Conservation (phyloP, 2,888 invertebrate genomes). For the Norana najaformis region DNA sequence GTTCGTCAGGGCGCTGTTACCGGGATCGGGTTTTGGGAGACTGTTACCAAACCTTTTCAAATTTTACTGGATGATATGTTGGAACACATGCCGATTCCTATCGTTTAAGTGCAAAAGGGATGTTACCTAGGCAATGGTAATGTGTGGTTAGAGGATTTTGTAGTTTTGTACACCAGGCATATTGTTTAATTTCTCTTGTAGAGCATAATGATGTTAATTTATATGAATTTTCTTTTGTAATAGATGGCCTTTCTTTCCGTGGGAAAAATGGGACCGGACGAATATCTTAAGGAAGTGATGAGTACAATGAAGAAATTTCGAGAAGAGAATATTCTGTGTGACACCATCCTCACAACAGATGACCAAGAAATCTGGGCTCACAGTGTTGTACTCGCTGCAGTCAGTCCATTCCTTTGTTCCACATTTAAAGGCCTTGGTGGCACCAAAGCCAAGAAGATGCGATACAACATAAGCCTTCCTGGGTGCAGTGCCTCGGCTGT, state of each 20-base stretch:
- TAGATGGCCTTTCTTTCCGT: background rate
- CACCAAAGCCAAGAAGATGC: background rate
- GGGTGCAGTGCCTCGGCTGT: background rate
- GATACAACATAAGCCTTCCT: constrained; percentile 16
- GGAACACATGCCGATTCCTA: background rate
- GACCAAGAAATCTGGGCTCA: constrained; percentile 24
- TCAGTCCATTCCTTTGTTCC: constrained; percentile 17
- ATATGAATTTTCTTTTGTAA: background rate
- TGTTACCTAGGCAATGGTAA: too few species aligned
- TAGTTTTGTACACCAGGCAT: too few species aligned
- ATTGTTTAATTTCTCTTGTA: background rate
- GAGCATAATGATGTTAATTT: background rate
- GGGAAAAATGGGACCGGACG: background rate
- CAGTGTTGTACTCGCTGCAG: constrained; percentile 30
- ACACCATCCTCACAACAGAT: constrained; percentile 21
- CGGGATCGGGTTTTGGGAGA: too few species aligned
- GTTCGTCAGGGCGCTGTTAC: too few species aligned
- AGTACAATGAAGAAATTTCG: constrained; percentile 22
- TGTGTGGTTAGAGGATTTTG: too few species aligned
- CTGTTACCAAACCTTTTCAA: too few species aligned
- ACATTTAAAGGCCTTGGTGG: background rate
- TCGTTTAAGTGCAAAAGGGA: background rate
- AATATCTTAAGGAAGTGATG: constrained; percentile 15
- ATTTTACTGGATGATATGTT: too few species aligned
- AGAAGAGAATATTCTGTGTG: background rate